Base-by-base conservation (phyloP, 2,797 vertebrate genomes). In the Megaceryle alcyon region DNA sequence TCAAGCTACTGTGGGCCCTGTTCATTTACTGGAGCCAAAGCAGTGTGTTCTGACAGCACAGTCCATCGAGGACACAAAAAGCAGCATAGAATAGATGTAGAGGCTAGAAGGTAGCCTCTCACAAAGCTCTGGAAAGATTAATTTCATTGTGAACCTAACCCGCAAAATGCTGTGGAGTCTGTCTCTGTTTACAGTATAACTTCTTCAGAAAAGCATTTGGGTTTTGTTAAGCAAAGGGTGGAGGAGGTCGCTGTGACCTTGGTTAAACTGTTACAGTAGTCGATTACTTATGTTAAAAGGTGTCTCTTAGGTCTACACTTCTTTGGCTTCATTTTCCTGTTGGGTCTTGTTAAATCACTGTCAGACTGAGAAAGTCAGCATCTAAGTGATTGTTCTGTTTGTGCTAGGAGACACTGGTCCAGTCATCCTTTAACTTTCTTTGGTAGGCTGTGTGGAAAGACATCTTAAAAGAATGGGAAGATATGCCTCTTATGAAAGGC, bases 1-100 rank as follows among this genome's bases (percentile, higher is more conserved):
- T 18, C 1, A 1, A 35, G 35, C 13, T 19, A 2, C 31, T 0
- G 1, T 2, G 0, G 15, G 44, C 51, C n/a, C 39, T 10, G 35
- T 31, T 82, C 63, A 76, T 82, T 53, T 10, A 3, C 41, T 0
- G 1, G 43, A 54, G 69, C 76, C 29, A 39, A 80, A 21, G 21
- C 51, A 9, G 4, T 2, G 17, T 6, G 10, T 56, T 61, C 28
- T 8, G 83, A 0, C 72, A 78, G 56, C 49, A 44, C 6, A 12
- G 57, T 16, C n/a, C 15, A 1, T 4, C 3, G 7, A n/a, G 29
- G 46, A 18, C n/a, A 19, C 22, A 41, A 16, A 44, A 21, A 9
- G 39, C 23, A 17, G 5, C 3, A 6, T 5, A 21, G 69, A 43
- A 28, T 7, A 71, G 29, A 61, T 64, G 37, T 5, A 35, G n/a